Evolutionary conservation across 2,113 vertebrate species (phyloP).

Genomic region (Chlamydotis undulata): DNA sequence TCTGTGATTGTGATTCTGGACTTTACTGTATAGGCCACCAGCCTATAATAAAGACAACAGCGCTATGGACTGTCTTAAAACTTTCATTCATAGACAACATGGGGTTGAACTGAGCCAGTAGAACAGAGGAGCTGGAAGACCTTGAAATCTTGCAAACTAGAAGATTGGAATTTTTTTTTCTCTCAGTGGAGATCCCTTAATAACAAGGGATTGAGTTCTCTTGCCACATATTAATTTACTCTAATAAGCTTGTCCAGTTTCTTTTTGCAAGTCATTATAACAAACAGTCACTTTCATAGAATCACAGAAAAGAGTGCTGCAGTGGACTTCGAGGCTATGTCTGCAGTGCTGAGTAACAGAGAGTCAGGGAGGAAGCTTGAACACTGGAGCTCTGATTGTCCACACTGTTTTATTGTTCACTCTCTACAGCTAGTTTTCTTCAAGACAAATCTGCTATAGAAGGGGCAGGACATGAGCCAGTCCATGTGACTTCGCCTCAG

Average conservation of each 20-base stretch:
- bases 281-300: background rate
- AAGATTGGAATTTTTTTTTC: background rate
- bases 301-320: background rate
- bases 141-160: background rate
- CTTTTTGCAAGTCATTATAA: background rate
- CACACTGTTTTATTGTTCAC: conserved; percentile 13
- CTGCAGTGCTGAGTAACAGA: background rate
- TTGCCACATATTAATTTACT: background rate
- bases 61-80: background rate
- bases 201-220: accelerated
- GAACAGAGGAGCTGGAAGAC: background rate
- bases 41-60: background rate
- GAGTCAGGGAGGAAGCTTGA: background rate
- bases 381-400: conserved; percentile 15
- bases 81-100: background rate
- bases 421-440: background rate
- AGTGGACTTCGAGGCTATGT: background rate
- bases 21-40: background rate
- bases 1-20: background rate
- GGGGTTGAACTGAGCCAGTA: background rate
- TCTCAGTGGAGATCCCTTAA: background rate
- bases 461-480: background rate
- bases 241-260: background rate
- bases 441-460: conserved; percentile 43
- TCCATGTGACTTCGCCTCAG: conserved; percentile 6